Conservation (phyloP, 2,113 vertebrate species). For the rabbit (Oryctolagus cuniculus) region mOryCun1.1 NC_091449.1:2460501-2461000, state of each 20-base stretch:
- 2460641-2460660: not conserved
- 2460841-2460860: not conserved
- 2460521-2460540: not conserved
- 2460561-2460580: not conserved
- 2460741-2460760: not conserved
- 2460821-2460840: accelerated
- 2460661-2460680: accelerated
- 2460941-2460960: too few relatives aligned
- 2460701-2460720: too few relatives aligned
- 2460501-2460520: not conserved
- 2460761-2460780: not conserved
- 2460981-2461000: not conserved
- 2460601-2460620: accelerated
- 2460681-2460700: too few relatives aligned
- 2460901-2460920: not conserved
- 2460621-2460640: not conserved
- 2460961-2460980: not conserved
- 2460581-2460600: not conserved
- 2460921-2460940: accelerated
- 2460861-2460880: accelerated
- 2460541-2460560: not conserved
- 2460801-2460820: not conserved
- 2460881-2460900: accelerated
- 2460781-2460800: not conserved
- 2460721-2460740: not conserved